Conservation (phyloP, 2,888 invertebrate species). For the Cantharis lateralis region DNA sequence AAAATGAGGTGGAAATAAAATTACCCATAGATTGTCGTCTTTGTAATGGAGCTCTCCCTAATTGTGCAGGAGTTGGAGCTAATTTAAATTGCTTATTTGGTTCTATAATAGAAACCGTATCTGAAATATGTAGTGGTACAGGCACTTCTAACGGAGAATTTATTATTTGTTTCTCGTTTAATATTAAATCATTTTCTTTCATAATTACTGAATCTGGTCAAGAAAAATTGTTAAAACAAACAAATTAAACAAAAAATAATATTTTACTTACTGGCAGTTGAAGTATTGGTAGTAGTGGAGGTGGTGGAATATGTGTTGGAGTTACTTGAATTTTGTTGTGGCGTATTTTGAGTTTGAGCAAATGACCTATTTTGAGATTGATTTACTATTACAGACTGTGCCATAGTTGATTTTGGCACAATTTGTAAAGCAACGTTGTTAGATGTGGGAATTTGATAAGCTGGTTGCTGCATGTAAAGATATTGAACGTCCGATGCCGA, state of each 20-base stretch:
- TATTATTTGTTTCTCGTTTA: slow-evolving; percentile 27
- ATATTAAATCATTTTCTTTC: slow-evolving; percentile 10
- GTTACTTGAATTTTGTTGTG: not conserved
- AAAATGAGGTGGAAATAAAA: slow-evolving; percentile 23
- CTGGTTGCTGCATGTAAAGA: slow-evolving; percentile 54
- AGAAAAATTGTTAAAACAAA: not conserved
- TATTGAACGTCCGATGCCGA: slow-evolving; percentile 54
- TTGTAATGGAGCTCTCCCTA: slow-evolving; percentile 87
- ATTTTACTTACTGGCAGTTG: slow-evolving; percentile 27
- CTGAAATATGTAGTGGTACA: slow-evolving; percentile 33
- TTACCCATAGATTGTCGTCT: slow-evolving; percentile 83
- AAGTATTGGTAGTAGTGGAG: slow-evolving; percentile 7
- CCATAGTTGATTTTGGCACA: slow-evolving; percentile 49
- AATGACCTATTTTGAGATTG: slow-evolving; percentile 48
- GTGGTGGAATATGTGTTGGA: slow-evolving; percentile 12
- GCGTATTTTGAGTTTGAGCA: not conserved
- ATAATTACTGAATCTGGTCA: not conserved
- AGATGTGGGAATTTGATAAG: slow-evolving; percentile 58
- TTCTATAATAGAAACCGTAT: slow-evolving; percentile 29
- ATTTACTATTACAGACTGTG: slow-evolving; percentile 63
- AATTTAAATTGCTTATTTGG: slow-evolving; percentile 66
- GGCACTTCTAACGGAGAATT: slow-evolving; percentile 39
- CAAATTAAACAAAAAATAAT: not conserved
- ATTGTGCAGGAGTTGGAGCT: slow-evolving; percentile 92
- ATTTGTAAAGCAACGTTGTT: slow-evolving; percentile 47